Base-by-base conservation (phyloP, 2,888 invertebrate genomes). In the Rhingia rostrata region DNA sequence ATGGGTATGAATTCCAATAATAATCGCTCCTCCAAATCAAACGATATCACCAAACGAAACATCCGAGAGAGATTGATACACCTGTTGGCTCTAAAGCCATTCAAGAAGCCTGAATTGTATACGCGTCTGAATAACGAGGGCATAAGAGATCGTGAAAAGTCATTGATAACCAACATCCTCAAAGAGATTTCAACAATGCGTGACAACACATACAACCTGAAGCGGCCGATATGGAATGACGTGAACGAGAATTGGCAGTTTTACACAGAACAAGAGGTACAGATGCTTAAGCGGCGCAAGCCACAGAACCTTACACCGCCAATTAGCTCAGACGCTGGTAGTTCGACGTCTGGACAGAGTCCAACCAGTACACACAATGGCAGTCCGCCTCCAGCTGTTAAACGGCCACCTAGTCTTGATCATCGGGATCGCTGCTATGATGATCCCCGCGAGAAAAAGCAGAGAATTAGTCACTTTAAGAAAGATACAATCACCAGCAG, bases 161-260 rank as follows among this genome's bases (percentile, higher is more conserved):
- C 93, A 90, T 93, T 94, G 88, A 94, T 98, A 90, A 95, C 94
- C 91, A 94, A 94, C 90, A 94, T 97, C 88, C 93, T 98, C 90
- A 95, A 95, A 89, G 95, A 96, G 91, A 95, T 98, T 88, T 95
- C 97, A 88, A 93, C 92, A 87, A 93, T 96, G 92, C 95, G 96
- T 91, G 97, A 98, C 92, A 98, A 98, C 92, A 95, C 95, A 90
- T 98, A 96, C 93, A 95, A 96, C 90, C 93, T 98, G 91, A 95
- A 95, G 88, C 95, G 96, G 89, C 95, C 95, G 90, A 93, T 96
- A 89, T 98, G 97, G 97, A 96, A 96, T 90, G 98, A 98, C 91
- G 97, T 98, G 87, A 95, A 97, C 88, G 96, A 96, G 90, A 96
- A 97, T 90, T 98, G 98, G 98, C 97, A 97, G 84, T 98, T 96